Evolutionary conservation across 35 echinoderm and acorn worm genomes (phyloP).

Genomic region (Strongylocentrotus purpuratus): DNA sequence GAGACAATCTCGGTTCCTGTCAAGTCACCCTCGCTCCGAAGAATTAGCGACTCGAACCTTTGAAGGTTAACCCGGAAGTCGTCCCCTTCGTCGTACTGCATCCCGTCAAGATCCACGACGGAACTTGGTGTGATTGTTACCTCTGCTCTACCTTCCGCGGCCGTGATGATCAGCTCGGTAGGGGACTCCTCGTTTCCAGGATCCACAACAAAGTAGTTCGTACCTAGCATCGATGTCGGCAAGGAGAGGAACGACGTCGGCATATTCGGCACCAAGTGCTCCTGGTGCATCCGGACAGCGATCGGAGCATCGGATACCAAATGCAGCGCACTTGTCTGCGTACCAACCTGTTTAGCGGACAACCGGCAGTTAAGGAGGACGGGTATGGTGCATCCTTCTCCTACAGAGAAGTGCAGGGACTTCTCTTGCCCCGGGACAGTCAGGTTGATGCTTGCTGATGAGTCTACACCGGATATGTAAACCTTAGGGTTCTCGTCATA

Average conservation of each 20-base stretch:
- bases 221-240: constrained; percentile 27
- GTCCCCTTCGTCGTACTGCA: not conserved
- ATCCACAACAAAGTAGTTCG: constrained; percentile 34
- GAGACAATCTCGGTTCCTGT: constrained; percentile 18
- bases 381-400: constrained; percentile 44
- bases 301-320: not conserved
- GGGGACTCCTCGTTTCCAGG: not conserved
- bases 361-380: constrained; percentile 28
- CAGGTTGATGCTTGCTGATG: constrained; percentile 39
- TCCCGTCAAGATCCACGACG: not conserved
- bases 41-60: not conserved
- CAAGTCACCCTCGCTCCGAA: constrained; percentile 30
- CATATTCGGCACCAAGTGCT: constrained; percentile 32
- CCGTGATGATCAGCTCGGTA: constrained; percentile 10
- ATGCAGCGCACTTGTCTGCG: not conserved
- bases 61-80: not conserved
- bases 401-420: not conserved
- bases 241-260: constrained; percentile 24
- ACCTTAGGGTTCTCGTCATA: constrained; percentile 35
- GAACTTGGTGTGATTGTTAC: not conserved
- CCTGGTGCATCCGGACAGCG: constrained; percentile 40
- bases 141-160: not conserved
- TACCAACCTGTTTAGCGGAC: not conserved
- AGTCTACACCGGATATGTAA: constrained; percentile 18
- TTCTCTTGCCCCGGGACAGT: not conserved